phyloP scores from a whole-genome alignment of 2,797 vertebrate species.

The Neomorphus geoffroyi region DNA sequence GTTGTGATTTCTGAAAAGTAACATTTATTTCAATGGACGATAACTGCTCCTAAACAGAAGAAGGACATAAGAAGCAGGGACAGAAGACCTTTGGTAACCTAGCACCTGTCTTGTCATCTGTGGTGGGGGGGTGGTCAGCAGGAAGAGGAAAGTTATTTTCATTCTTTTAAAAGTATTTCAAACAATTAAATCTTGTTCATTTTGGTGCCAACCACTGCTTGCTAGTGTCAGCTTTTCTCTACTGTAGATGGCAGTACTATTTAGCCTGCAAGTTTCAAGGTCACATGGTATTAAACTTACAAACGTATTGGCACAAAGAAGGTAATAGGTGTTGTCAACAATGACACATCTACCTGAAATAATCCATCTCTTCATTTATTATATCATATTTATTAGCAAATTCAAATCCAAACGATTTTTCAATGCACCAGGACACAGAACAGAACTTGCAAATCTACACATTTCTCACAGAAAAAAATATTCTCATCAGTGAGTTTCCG shows the following conservation, averaged over 20 bases:
- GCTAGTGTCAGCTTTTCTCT: not conserved
- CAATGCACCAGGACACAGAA: not conserved
- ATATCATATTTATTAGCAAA: not conserved
- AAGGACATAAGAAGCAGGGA: not conserved
- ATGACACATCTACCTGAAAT: not conserved
- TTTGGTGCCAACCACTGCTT: not conserved
- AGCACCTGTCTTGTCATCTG: not conserved
- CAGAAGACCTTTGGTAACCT: not conserved
- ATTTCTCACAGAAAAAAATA: not conserved
- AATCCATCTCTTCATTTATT: slow-evolving; percentile 17
- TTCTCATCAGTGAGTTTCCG: not conserved
- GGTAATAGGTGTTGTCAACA: not conserved
- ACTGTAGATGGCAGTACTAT: not conserved
- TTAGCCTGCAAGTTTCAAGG: slow-evolving; percentile 30
- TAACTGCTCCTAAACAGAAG: not conserved
- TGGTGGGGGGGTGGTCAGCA: fast-evolving
- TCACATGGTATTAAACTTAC: not conserved
- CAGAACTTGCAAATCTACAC: not conserved
- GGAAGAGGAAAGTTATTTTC: not conserved
- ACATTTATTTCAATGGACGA: slow-evolving; percentile 42
- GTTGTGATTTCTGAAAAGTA: slow-evolving; percentile 50
- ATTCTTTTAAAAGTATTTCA: not conserved
- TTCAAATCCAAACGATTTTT: not conserved
- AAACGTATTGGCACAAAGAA: not conserved
- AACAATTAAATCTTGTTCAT: not conserved